phyloP scores from a whole-genome alignment of 1,140 invertebrate species.

The Diprion similis region DNA sequence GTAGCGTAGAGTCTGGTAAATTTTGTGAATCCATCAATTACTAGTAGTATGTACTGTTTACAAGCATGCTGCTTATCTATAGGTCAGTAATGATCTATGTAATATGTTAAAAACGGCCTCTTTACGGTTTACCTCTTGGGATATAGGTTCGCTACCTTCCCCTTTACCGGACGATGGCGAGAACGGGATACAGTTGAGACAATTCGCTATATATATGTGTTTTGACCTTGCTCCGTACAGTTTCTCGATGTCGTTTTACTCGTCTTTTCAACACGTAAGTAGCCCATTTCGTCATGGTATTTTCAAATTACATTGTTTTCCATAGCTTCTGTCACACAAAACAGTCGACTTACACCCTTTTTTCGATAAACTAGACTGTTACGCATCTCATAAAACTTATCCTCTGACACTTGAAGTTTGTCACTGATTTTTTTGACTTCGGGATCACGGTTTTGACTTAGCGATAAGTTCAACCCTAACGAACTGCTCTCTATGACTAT shows the following conservation, averaged over 20 bases:
- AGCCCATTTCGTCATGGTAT: slow-evolving; percentile 37
- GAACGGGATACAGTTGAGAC: slow-evolving; percentile 35
- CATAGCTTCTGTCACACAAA: slow-evolving; percentile 34
- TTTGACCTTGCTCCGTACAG: slow-evolving; percentile 34
- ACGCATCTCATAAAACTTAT: slow-evolving; percentile 28
- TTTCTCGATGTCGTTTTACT: slow-evolving; percentile 22
- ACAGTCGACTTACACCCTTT: slow-evolving; percentile 24
- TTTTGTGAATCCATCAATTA: slow-evolving; percentile 30
- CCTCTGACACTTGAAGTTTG: slow-evolving; percentile 23
- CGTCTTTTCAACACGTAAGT: slow-evolving; percentile 37
- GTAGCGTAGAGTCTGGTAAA: slow-evolving; percentile 19
- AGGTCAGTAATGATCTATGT: slow-evolving; percentile 23
- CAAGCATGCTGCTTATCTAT: not conserved
- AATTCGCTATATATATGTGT: slow-evolving; percentile 23
- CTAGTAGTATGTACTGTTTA: slow-evolving; percentile 23
- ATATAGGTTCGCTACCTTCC: slow-evolving; percentile 25
- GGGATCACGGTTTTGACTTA: slow-evolving; percentile 19
- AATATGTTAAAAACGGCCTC: slow-evolving; percentile 24
- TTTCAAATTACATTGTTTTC: slow-evolving; percentile 27
- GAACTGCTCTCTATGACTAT: slow-evolving; percentile 10
- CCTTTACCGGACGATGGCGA: slow-evolving; percentile 20
- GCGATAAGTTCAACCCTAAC: not conserved
- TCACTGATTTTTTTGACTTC: slow-evolving; percentile 21
- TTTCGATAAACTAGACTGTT: slow-evolving; percentile 31
- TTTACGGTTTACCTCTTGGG: slow-evolving; percentile 28